These are phyloP conservation scores for Meandrusa payeni DNA, from an alignment of 2,888 invertebrate genomes.

Conservation along the genomic window DNA sequence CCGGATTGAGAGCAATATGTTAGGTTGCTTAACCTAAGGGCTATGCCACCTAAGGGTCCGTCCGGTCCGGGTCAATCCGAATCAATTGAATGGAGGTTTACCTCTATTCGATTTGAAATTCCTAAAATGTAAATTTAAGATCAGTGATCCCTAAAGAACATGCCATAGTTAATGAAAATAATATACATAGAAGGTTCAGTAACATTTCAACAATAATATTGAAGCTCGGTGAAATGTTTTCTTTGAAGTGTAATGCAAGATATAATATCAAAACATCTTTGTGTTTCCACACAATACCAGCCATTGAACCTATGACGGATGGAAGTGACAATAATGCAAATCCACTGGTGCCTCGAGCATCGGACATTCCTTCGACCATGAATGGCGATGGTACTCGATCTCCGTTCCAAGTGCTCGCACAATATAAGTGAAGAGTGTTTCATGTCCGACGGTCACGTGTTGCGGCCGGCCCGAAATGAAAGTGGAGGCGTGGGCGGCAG, in stretches of 20 bases:
- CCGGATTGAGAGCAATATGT: no score
- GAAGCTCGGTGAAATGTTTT: conserved; percentile 5
- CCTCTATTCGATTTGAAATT: no score
- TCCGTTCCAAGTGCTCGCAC: conserved; percentile 41
- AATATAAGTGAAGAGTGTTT: conserved; percentile 54
- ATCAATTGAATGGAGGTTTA: no score
- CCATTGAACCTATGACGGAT: conserved; percentile 51
- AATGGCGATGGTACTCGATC: conserved; percentile 49
- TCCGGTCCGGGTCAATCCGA: no score
- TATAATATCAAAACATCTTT: conserved; percentile 13
- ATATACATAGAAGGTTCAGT: no score
- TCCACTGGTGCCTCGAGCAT: conserved; percentile 48
- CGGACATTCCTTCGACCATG: conserved; percentile 42
- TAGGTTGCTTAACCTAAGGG: no score
- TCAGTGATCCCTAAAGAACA: no score
- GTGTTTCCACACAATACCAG: conserved; percentile 8
- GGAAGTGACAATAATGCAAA: conserved; percentile 61
- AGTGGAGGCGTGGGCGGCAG: conserved; percentile 71
- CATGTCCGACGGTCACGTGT: conserved; percentile 61
- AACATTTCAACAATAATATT: conserved; percentile 9
- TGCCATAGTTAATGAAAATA: no score
- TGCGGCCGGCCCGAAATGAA: conserved; percentile 63
- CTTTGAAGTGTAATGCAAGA: conserved; percentile 1
- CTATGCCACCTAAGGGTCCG: no score
- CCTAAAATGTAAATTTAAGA: no score